Conservation (phyloP, 2,888 invertebrate species). For the Melanophora roralis region DNA sequence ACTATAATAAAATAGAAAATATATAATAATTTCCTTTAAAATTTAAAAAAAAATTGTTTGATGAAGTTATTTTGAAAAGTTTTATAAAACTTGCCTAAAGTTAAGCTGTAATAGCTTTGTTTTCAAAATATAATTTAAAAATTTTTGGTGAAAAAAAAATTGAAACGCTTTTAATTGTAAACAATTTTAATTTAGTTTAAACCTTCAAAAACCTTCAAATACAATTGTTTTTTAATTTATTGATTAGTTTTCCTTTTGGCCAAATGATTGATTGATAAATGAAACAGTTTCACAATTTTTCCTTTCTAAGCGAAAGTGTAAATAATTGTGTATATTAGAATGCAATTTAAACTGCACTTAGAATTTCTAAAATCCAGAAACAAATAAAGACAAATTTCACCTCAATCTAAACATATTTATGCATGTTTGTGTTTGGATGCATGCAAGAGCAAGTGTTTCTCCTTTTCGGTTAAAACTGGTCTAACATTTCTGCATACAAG, state of each 20-base stretch:
- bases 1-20: too few relatives aligned
- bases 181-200: too few relatives aligned
- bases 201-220: too few relatives aligned
- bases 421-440: neutral
- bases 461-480: constrained; percentile 40
- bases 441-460: constrained; percentile 3
- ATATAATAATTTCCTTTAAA: too few relatives aligned
- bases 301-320: constrained; percentile 43
- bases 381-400: constrained; percentile 41
- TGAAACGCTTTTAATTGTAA: too few relatives aligned
- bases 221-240: neutral
- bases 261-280: neutral
- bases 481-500: constrained; percentile 9
- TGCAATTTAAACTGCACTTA: neutral
- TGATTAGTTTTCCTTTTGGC: too few relatives aligned
- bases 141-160: too few relatives aligned
- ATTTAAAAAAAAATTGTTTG: too few relatives aligned
- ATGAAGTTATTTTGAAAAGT: too few relatives aligned
- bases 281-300: neutral
- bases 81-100: too few relatives aligned
- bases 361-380: constrained; percentile 35
- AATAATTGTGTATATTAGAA: constrained; percentile 40
- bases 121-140: too few relatives aligned
- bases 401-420: neutral
- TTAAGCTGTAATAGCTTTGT: too few relatives aligned